phyloP scores from a whole-genome alignment of 2,888 invertebrate genomes.

The Villa cingulata region DNA sequence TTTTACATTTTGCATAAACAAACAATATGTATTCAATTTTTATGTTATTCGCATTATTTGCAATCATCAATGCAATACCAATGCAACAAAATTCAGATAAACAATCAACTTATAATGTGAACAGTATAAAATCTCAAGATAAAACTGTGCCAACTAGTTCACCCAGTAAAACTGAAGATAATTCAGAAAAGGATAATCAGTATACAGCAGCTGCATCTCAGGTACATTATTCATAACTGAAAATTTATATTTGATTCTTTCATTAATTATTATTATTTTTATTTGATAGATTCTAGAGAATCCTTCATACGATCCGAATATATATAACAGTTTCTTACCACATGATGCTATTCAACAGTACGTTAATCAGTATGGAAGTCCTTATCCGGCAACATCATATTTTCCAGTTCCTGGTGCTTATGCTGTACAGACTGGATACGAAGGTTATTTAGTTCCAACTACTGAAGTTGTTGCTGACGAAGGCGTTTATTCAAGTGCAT shows the following conservation, averaged over 20 bases:
- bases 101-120: neutral
- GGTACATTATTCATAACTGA: conserved; percentile 1
- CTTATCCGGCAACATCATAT: conserved; percentile 15
- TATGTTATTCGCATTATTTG: neutral
- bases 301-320: conserved; percentile 24
- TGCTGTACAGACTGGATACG: conserved; percentile 35
- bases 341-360: conserved; percentile 33
- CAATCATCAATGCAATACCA: conserved; percentile 1
- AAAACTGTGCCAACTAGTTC: neutral
- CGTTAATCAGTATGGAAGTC: conserved; percentile 26
- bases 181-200: conserved; percentile 8
- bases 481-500: conserved; percentile 10
- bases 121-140: neutral
- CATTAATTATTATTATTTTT: neutral
- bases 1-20: neutral
- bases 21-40: too few species aligned
- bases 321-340: conserved; percentile 24
- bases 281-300: conserved; percentile 16
- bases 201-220: conserved; percentile 8
- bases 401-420: conserved; percentile 21
- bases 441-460: conserved; percentile 35
- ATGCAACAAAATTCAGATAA: neutral
- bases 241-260: neutral
- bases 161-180: conserved; percentile 1
- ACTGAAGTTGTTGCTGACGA: conserved; percentile 15